Percentiles rank a stretch among this genome's conserved stretches.
Conservation (phyloP, 2,113 vertebrate genomes). For the Pelvicachromis taeniatus region DNA sequence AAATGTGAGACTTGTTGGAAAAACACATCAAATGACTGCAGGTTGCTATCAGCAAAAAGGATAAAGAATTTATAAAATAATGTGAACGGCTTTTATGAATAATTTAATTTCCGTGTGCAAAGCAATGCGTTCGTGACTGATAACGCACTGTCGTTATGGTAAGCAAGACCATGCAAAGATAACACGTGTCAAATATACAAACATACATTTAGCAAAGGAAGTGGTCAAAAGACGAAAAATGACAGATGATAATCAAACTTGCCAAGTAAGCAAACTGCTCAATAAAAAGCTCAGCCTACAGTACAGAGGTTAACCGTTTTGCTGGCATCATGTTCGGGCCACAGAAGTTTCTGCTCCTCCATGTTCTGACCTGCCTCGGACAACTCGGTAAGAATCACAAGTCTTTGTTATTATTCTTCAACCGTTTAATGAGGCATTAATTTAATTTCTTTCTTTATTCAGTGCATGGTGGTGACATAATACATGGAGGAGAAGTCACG, state of each 20-base stretch:
- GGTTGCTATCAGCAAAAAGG: neutral
- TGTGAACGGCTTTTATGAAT: neutral
- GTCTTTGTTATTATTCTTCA: rapidly evolving
- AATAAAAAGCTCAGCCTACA: neutral
- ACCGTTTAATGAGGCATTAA: neutral
- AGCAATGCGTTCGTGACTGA: neutral
- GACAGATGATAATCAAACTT: neutral
- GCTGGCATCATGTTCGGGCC: neutral
- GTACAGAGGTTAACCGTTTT: rapidly evolving
- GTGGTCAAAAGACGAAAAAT: neutral
- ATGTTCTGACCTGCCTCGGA: neutral
- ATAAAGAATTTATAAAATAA: neutral
- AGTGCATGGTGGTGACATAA: conserved; percentile 35
- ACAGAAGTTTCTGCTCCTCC: neutral
- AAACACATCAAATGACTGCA: neutral
- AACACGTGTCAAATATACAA: neutral
- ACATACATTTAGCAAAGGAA: rapidly evolving
- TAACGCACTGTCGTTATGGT: neutral
- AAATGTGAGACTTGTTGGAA: rapidly evolving
- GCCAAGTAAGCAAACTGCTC: neutral
- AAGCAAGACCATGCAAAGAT: neutral
- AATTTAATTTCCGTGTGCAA: neutral
- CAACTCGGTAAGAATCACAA: neutral
- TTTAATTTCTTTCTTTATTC: neutral
- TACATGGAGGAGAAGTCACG: conserved; percentile 49